Conservation (phyloP, 2,888 invertebrate genomes). For the Ecliptopera silaceata region DNA sequence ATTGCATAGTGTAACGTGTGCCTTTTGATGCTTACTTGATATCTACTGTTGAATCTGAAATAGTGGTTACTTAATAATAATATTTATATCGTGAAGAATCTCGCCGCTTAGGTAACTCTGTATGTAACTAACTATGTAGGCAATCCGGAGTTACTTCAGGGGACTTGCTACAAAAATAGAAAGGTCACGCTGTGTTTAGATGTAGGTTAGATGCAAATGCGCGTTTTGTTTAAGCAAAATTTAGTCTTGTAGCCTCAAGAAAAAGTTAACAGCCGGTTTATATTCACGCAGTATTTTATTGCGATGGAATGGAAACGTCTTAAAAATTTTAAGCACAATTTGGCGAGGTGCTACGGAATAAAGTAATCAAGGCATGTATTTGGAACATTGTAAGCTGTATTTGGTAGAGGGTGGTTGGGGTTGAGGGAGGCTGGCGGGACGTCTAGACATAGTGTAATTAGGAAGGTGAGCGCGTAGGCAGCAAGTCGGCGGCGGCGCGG, state of each 20-base stretch:
- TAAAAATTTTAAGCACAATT: slow-evolving; percentile 28
- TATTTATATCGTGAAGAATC: too few relatives aligned
- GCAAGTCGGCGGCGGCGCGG: slow-evolving; percentile 38
- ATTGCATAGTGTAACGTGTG: too few relatives aligned
- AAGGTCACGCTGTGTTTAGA: too few relatives aligned
- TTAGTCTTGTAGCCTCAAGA: background rate
- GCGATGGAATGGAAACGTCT: slow-evolving; percentile 15
- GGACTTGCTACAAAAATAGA: too few relatives aligned
- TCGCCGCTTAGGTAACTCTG: too few relatives aligned
- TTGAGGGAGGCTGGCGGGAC: slow-evolving; percentile 60
- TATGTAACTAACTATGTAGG: too few relatives aligned
- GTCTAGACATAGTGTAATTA: slow-evolving; percentile 80
- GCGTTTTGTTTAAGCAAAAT: too few relatives aligned
- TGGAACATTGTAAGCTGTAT: slow-evolving; percentile 51
- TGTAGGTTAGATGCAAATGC: too few relatives aligned
- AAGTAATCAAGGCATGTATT: slow-evolving; percentile 31
- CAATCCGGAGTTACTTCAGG: too few relatives aligned
- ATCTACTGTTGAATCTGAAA: too few relatives aligned
- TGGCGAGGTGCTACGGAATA: slow-evolving; percentile 24
- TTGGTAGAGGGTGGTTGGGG: slow-evolving; percentile 53
- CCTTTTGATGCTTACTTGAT: too few relatives aligned
- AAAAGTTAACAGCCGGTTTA: slow-evolving; percentile 3
- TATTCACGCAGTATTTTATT: slow-evolving; percentile 12
- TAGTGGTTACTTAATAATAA: too few relatives aligned
- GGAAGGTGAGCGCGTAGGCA: slow-evolving; percentile 77